Evolutionary conservation across 1,140 invertebrate species (phyloP), one percentile per base, ranked within the genome.

Genomic region (Eciton burchellii): DNA sequence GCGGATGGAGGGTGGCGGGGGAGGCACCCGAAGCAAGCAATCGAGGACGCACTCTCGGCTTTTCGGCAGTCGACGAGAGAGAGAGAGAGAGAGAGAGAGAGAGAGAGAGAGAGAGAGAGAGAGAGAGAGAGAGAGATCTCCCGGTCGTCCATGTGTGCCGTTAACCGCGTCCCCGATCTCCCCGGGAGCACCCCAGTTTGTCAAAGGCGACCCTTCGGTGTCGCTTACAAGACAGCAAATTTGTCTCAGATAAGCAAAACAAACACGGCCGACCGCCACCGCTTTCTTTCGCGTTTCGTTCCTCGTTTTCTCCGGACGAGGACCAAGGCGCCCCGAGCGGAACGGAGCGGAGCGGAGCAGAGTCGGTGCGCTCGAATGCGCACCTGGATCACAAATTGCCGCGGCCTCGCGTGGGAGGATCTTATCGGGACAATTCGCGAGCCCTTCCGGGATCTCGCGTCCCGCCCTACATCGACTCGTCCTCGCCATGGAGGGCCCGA

Each of bases 201-300:
- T 92, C 90, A 91, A 56, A 91, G 89, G 70, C 88, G 91, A 91
- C 92, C 92, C 92, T 92, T 81, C 83, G 92, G 92, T 93, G 89
- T 92, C 90, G 90, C 85, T 93, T 93, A 93, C 92, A 92, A 93
- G 92, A 93, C 92, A 91, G 92, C 92, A 92, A 93, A 93, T 93
- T 93, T 93, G 92, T 93, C 91, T 89, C 87, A 91, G 92, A 92
- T 92, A 92, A 93, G 92, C 90, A 93, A 93, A 93, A 93, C 92
- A 93, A 92, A 90, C 91, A 90, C 86, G 85, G 56, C 76, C 56
- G 71, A 49, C 60, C 54, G 19, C 62, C n/a, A 54, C 49, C 56
- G 45, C 21, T 12, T 6, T 9, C 45, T 43, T 16, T 49, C 41
- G 11, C 11, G 19, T 66, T 59, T 57, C 24, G 26, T 70, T 81